A percentile compares a stretch with the other conserved stretches of the same genome.
Conservation (phyloP, 2,888 invertebrate genomes). For the Lycophotia porphyrea region DNA sequence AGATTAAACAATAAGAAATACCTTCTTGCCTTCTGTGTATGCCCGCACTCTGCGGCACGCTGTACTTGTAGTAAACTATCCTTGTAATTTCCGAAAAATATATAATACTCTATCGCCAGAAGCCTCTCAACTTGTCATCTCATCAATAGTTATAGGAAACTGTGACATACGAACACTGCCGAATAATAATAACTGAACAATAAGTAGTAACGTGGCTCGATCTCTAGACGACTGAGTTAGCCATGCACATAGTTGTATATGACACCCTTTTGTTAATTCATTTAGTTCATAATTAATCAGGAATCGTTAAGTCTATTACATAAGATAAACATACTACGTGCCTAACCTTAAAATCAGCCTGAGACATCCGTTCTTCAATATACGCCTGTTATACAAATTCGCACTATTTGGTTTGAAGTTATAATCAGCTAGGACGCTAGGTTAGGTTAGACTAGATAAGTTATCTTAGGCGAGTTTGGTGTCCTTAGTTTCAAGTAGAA, state of each 20-base stretch:
- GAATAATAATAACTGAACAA: constrained; percentile 30
- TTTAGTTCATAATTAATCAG: constrained; percentile 25
- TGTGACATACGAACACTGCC: constrained; percentile 58
- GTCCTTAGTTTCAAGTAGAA: constrained; percentile 34
- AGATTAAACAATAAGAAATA: constrained; percentile 33
- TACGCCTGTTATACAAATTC: constrained; percentile 20
- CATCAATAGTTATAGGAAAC: constrained; percentile 31
- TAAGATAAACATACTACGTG: constrained; percentile 33
- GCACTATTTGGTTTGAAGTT: constrained; percentile 17
- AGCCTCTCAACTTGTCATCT: constrained; percentile 18
- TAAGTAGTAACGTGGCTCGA: constrained; percentile 25
- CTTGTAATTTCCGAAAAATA: constrained; percentile 15
- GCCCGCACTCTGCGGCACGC: constrained; percentile 11
- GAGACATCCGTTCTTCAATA: constrained; percentile 23
- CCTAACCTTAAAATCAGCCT: constrained; percentile 29
- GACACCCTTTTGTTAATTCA: constrained; percentile 6
- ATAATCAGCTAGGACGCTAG: constrained; percentile 54
- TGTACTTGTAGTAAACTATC: constrained; percentile 12
- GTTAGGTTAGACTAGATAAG: constrained; percentile 57
- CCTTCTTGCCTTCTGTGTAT: constrained; percentile 41
- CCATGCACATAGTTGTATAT: constrained; percentile 24
- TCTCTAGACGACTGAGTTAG: constrained; percentile 51
- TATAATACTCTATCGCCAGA: constrained; percentile 4
- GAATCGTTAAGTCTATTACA: not conserved
- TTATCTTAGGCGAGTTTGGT: constrained; percentile 46